Evolutionary conservation across 2,797 vertebrate species (phyloP).

Genomic region (Alfaro cultratus): DNA sequence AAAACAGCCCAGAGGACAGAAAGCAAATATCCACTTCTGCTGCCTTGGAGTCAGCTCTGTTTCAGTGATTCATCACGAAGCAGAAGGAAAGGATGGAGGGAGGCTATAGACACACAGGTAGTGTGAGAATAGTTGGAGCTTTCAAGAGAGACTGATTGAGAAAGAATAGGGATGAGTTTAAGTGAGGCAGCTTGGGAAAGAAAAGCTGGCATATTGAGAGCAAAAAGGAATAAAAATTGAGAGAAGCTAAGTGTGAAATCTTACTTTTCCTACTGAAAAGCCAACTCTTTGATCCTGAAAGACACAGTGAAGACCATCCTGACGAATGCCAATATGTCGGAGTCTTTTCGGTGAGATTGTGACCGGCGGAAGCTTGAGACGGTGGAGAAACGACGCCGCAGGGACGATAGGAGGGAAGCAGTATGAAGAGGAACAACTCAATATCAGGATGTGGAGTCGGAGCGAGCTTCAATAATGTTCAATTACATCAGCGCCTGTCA

Average conservation of each 20-base stretch:
- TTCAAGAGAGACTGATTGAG: conserved; percentile 43
- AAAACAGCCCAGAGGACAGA: conserved; percentile 46
- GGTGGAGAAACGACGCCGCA: conserved; percentile 23
- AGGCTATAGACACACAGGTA: conserved; percentile 26
- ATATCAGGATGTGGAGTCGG: conserved; percentile 13
- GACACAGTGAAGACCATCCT: conserved; percentile 33
- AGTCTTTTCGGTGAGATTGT: conserved; percentile 33
- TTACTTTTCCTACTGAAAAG: conserved; percentile 37
- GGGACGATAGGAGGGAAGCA: conserved; percentile 24
- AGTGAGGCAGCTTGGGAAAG: conserved; percentile 44
- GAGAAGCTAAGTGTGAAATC: conserved; percentile 38
- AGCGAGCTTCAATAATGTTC: conserved; percentile 21
- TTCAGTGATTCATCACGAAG: conserved; percentile 46
- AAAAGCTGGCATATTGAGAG: conserved; percentile 29
- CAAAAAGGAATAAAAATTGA: conserved; percentile 27
- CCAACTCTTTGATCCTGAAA: conserved; percentile 35
- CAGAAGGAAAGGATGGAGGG: conserved; percentile 17
- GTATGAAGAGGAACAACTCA: conserved; percentile 22
- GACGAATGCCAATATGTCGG: conserved; percentile 46
- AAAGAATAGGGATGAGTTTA: conserved; percentile 52
- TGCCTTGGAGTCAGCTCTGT: conserved; percentile 30
- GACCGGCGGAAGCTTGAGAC: conserved; percentile 36
- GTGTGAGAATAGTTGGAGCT: conserved; percentile 16
- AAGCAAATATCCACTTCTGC: conserved; percentile 37
- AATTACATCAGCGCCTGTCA: conserved; percentile 32